Percentiles rank a stretch among this genome's conserved stretches.
phyloP scores from a whole-genome alignment of 2,113 vertebrate genomes.

The Rhombomys opimus region DNA sequence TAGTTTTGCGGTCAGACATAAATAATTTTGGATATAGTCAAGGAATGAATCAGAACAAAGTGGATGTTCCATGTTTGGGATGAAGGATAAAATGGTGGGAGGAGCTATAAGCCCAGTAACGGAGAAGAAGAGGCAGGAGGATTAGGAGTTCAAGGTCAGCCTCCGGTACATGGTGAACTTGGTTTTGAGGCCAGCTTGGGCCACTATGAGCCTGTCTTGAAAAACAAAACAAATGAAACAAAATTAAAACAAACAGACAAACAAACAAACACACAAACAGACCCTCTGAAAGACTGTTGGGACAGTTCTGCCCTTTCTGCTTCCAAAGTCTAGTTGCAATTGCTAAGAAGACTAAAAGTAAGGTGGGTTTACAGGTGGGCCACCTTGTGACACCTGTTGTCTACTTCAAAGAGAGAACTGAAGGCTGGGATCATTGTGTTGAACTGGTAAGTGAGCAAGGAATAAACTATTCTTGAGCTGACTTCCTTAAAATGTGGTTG shows the following conservation, averaged over 20 bases:
- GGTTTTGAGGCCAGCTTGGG: background rate
- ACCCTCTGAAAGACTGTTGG: background rate
- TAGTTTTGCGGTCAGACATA: background rate
- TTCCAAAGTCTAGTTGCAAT: background rate
- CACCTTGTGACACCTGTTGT: background rate
- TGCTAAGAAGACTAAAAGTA: background rate
- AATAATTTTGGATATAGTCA: background rate
- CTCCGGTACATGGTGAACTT: background rate
- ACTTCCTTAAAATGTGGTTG: background rate
- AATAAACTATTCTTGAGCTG: background rate
- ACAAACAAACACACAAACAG: too few relatives aligned
- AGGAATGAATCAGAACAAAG: background rate
- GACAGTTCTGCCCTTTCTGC: background rate
- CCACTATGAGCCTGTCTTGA: background rate
- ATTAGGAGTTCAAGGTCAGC: background rate
- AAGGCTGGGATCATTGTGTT: background rate
- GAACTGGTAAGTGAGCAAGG: background rate
- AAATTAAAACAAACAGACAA: too few relatives aligned
- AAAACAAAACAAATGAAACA: background rate
- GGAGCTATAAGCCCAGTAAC: too few relatives aligned
- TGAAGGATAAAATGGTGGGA: background rate
- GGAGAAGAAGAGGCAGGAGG: background rate
- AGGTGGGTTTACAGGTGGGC: background rate
- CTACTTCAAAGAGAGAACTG: background rate
- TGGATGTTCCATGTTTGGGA: background rate